Conservation (phyloP, 2,113 vertebrate genomes). For the Phylloscopus trochilus region DNA sequence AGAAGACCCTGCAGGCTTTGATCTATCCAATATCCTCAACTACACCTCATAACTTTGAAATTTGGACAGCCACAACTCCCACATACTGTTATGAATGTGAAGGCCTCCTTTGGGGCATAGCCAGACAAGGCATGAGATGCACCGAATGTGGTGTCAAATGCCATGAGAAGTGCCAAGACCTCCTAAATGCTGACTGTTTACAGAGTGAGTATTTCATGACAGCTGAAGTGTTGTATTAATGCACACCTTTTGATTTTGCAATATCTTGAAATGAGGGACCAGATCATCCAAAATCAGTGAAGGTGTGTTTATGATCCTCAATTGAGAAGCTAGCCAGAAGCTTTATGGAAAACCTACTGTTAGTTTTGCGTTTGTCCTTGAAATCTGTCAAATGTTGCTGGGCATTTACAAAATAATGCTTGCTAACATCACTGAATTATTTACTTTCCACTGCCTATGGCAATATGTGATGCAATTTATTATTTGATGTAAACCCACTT, state of each 20-base stretch:
- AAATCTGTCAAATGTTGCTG: not conserved
- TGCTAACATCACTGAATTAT: not conserved
- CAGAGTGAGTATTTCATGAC: slow-evolving; percentile 84
- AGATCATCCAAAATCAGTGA: not conserved
- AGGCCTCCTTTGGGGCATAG: slow-evolving; percentile 96
- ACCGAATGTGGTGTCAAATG: slow-evolving; percentile 96
- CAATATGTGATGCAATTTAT: not conserved
- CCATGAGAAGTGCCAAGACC: slow-evolving; percentile 97
- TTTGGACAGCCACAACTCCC: slow-evolving; percentile 96
- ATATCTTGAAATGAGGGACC: not conserved
- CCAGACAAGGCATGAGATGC: slow-evolving; percentile 96
- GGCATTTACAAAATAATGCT: not conserved
- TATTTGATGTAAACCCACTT: not conserved
- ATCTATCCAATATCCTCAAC: slow-evolving; percentile 98
- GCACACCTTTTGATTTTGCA: not conserved
- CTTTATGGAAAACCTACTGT: not conserved
- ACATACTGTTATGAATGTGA: slow-evolving; percentile 98
- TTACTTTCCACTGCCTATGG: not conserved
- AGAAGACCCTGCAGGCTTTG: slow-evolving; percentile 94
- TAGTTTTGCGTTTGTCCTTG: not conserved
- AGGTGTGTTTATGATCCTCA: not conserved
- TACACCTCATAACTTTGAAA: slow-evolving; percentile 95
- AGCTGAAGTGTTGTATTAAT: not conserved
- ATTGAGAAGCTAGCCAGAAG: not conserved
- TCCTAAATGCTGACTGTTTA: slow-evolving; percentile 96